Evolutionary conservation across 2,113 vertebrate species (phyloP).

Genomic region (Camelus dromedarius): DNA sequence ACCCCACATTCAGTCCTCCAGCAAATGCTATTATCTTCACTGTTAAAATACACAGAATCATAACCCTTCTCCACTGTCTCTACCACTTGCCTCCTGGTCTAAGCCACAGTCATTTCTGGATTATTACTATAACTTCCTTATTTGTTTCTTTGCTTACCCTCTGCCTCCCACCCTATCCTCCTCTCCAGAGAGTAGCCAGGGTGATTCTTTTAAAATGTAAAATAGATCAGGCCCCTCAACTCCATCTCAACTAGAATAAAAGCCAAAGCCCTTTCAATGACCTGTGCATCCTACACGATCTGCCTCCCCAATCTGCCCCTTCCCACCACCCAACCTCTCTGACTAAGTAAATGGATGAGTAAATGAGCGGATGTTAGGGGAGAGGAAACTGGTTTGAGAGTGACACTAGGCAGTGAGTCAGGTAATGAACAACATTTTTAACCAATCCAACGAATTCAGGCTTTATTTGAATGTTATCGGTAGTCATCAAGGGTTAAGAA

Average conservation of each 20-base stretch:
- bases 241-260: not conserved
- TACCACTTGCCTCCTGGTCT: not conserved
- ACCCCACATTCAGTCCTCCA: not conserved
- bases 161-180: not conserved
- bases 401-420: not conserved
- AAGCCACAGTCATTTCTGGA: not conserved
- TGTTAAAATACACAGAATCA: conserved; percentile 1
- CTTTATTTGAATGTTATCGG: not conserved
- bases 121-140: not conserved
- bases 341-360: not conserved
- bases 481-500: conserved; percentile 16
- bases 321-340: not conserved
- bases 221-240: not conserved
- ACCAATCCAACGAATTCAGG: not conserved
- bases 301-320: not conserved
- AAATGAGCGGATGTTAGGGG: not conserved
- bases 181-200: not conserved
- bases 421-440: not conserved
- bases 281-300: not conserved
- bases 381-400: not conserved
- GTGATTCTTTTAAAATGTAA: not conserved
- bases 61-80: not conserved
- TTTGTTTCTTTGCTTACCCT: not conserved
- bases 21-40: not conserved
- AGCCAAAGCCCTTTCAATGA: not conserved